Evolutionary conservation across 2,888 invertebrate species (phyloP).

Genomic region (Leptopilina drosophilae): DNA sequence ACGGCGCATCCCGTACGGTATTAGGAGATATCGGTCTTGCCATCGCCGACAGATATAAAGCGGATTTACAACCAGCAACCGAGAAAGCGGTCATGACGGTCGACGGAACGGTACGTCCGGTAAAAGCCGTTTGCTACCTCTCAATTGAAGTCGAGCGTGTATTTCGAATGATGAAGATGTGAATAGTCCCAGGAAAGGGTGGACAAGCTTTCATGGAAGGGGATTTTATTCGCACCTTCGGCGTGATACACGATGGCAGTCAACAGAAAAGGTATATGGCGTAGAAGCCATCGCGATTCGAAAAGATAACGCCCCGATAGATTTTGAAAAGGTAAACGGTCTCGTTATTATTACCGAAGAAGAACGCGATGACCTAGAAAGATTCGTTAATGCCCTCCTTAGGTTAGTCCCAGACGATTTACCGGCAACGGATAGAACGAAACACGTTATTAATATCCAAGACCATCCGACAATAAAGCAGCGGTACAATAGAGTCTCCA

Average conservation of each 20-base stretch:
- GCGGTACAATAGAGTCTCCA: slow-evolving; percentile 1
- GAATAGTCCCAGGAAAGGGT: neutral
- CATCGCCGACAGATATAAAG: neutral
- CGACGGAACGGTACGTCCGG: neutral
- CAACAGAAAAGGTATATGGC: neutral
- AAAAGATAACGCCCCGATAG: neutral
- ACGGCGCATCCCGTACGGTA: neutral
- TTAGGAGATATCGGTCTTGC: neutral
- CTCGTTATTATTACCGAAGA: neutral
- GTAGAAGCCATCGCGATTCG: neutral
- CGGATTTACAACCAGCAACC: neutral
- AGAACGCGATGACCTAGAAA: too few relatives aligned
- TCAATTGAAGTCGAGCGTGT: neutral
- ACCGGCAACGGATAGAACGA: too few relatives aligned
- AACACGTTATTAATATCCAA: too few relatives aligned
- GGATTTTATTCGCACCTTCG: neutral
- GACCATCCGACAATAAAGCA: neutral
- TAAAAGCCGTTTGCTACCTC: slow-evolving; percentile 10
- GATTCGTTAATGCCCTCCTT: too few relatives aligned
- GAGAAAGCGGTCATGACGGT: neutral
- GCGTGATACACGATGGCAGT: neutral
- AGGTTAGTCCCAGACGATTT: too few relatives aligned
- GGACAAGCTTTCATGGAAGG: neutral
- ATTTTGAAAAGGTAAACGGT: neutral
- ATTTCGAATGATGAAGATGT: neutral